Conservation (phyloP, 2,113 vertebrate species). For the Anser cygnoides region DNA sequence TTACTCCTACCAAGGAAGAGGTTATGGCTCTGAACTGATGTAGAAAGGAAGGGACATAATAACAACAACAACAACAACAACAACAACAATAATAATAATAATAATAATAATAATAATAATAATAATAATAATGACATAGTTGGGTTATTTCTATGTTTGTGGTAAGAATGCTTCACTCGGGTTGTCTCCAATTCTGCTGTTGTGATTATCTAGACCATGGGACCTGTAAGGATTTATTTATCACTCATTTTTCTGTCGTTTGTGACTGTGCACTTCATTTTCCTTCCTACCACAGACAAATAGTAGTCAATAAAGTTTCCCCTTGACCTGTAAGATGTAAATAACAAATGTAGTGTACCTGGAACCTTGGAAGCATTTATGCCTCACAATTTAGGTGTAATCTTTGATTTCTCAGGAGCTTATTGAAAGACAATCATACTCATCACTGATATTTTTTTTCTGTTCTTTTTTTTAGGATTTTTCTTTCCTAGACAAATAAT, state of each 20-base stretch:
- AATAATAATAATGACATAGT: background rate
- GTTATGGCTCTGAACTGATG: background rate
- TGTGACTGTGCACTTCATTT: background rate
- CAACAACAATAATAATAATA: background rate
- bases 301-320: background rate
- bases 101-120: background rate
- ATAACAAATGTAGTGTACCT: background rate
- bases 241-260: background rate
- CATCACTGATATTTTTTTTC: accelerated
- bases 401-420: background rate
- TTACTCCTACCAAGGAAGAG: accelerated
- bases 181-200: background rate
- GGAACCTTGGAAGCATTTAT: background rate
- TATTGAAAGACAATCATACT: background rate
- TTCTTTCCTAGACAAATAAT: background rate
- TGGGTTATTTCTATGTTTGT: background rate
- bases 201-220: background rate
- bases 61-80: background rate
- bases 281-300: background rate
- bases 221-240: background rate
- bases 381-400: background rate
- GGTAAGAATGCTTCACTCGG: background rate
- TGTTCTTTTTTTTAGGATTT: background rate
- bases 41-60: background rate
- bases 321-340: background rate